These are phyloP conservation scores for Phymastichus coffea DNA, from an alignment of 1,140 invertebrate genomes.

Conservation along the genomic window DNA sequence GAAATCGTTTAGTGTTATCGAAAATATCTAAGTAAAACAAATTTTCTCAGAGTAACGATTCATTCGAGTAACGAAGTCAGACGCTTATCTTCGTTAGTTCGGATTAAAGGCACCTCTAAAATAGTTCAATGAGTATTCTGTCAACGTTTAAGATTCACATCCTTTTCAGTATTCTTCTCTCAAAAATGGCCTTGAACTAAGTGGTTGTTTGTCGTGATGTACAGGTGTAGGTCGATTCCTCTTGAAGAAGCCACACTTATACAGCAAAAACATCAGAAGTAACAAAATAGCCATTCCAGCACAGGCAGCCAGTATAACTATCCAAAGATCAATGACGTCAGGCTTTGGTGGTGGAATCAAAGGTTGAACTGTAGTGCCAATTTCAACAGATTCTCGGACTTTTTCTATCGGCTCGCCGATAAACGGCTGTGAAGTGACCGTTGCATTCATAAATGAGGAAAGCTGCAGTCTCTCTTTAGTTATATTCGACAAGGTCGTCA, in stretches of 20 bases:
- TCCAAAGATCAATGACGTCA: slow-evolving; percentile 82
- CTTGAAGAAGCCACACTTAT: slow-evolving; percentile 92
- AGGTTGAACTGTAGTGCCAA: slow-evolving; percentile 68
- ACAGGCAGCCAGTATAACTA: slow-evolving; percentile 82
- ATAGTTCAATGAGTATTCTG: too few species aligned
- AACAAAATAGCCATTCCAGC: slow-evolving; percentile 80
- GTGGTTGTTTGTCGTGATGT: not conserved
- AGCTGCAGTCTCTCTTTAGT: slow-evolving; percentile 63
- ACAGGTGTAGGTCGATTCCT: slow-evolving; percentile 53
- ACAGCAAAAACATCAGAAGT: slow-evolving; percentile 77
- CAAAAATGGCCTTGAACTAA: too few species aligned
- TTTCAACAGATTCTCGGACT: slow-evolving; percentile 61
- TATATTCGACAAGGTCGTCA: slow-evolving; percentile 65
- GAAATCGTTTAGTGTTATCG: too few species aligned
- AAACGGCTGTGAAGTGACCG: slow-evolving; percentile 73
- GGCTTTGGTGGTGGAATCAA: slow-evolving; percentile 61
- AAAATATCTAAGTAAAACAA: too few species aligned
- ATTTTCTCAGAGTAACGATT: too few species aligned
- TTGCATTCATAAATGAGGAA: slow-evolving; percentile 73
- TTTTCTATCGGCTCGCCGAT: slow-evolving; percentile 62
- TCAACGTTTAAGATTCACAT: too few species aligned
- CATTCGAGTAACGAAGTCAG: too few species aligned
- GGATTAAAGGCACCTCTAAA: too few species aligned
- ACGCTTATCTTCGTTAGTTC: too few species aligned
- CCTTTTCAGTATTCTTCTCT: too few species aligned